Evolutionary conservation across 2,113 vertebrate species (phyloP).

Genomic region (Pelusios castaneus): DNA sequence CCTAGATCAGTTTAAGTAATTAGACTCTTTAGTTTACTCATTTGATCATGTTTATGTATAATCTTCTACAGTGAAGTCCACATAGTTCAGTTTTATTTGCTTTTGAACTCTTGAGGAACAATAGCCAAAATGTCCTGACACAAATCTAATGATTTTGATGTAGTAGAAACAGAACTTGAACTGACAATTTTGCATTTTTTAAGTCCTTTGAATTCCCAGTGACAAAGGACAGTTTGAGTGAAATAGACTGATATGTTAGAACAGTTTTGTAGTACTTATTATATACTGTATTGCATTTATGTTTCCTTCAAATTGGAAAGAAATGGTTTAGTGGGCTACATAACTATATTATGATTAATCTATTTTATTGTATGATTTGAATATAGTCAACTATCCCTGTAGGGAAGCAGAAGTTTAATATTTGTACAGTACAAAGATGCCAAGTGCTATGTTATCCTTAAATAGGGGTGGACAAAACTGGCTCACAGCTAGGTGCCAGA

Average conservation of each 20-base stretch:
- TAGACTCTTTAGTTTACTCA: neutral
- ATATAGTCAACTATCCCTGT: neutral
- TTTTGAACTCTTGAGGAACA: neutral
- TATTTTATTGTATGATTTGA: neutral
- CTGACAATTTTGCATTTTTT: neutral
- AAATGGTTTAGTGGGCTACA: neutral
- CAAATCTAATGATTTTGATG: neutral
- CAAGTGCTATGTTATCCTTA: neutral
- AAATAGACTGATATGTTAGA: neutral
- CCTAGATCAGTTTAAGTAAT: neutral
- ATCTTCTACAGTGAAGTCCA: neutral
- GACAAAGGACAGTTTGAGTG: neutral
- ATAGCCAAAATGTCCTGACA: neutral
- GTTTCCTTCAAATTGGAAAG: neutral
- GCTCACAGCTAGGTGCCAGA: no score
- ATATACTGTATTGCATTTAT: neutral
- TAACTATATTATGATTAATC: neutral
- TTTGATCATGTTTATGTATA: neutral
- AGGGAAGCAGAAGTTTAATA: neutral
- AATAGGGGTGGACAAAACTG: no score
- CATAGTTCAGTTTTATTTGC: neutral
- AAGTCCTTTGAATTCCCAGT: neutral
- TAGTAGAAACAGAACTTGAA: neutral
- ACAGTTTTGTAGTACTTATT: neutral
- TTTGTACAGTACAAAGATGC: neutral